Evolutionary conservation across 1,140 invertebrate species (phyloP), one percentile per base, ranked within the genome.

Genomic region (Scaptomyza montana): DNA sequence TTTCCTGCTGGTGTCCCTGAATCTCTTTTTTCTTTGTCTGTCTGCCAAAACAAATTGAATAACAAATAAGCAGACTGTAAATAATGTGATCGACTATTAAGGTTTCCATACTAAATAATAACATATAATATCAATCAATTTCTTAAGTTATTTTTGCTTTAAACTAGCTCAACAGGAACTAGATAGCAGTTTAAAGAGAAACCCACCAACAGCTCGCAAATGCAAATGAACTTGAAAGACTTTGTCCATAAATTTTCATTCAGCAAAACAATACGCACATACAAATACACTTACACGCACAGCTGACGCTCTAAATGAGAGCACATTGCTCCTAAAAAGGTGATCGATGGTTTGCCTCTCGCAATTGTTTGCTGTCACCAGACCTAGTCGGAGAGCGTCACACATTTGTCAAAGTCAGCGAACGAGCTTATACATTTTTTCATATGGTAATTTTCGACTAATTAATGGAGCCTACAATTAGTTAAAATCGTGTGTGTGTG

Each of bases 331-430:
- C 54, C 49, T 61, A n/a, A 41, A 41, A 55, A 16, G 51, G 55
- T 87, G 82, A 85, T 87, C 78, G 82, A 87, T 85, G 59, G 21
- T 54, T 36, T 28, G 28, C 36, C 64, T 25, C 43, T 63, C 59
- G 39, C 77, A 86, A 80, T 74, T 80, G 77, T 50, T 55, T 21
- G 21, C 78, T 85, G 81, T 81, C 81, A 71, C 33, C 67, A 53
- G 21, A 43, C 39, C n/a, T 43, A 43, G 33, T 36, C 12, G 5
- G 2, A 49, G 62, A 46, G 39, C 45, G 12, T 30, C 43, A 36
- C 55, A 59, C 67, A 86, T 86, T 87, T 78, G 78, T 86, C 81
- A 87, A 66, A 76, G 81, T 86, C 81, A 78, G 49, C 36, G 10
- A 5, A 57, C 46, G 19, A 12, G 16, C 64, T 53, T 28, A 16